phyloP scores from a whole-genome alignment of 2,113 vertebrate species.

The Bostrychus sinensis region DNA sequence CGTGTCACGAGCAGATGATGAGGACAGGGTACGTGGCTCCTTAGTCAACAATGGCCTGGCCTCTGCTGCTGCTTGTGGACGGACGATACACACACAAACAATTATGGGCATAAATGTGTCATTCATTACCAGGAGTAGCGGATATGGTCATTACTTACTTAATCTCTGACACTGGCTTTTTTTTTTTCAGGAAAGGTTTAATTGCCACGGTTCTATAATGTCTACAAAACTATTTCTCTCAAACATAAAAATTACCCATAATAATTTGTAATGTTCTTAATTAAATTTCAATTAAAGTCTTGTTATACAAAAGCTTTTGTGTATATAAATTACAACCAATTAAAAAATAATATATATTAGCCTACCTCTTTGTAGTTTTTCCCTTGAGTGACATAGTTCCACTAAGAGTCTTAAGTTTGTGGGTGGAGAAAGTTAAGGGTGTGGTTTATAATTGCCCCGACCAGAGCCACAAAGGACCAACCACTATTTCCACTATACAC shows the following conservation, averaged over 20 bases:
- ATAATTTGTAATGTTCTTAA: too few relatives aligned
- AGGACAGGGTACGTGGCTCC: slow-evolving; percentile 61
- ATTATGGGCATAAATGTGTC: not conserved
- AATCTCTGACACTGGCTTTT: too few relatives aligned
- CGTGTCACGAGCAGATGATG: slow-evolving; percentile 78
- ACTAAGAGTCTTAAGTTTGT: slow-evolving; percentile 49
- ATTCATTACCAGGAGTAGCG: not conserved
- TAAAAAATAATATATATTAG: too few relatives aligned
- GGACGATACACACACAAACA: not conserved
- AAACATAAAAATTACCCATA: too few relatives aligned
- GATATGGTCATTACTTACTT: not conserved
- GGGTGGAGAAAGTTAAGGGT: slow-evolving; percentile 37
- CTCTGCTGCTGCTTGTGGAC: slow-evolving; percentile 19
- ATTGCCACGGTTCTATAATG: too few relatives aligned
- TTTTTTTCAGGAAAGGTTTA: too few relatives aligned
- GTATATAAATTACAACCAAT: too few relatives aligned
- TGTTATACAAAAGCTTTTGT: too few relatives aligned
- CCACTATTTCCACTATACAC: slow-evolving; percentile 37
- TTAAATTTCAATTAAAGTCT: too few relatives aligned
- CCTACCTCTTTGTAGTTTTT: too few relatives aligned
- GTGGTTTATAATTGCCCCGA: slow-evolving; percentile 65
- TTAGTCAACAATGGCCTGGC: slow-evolving; percentile 58
- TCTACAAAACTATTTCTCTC: too few relatives aligned
- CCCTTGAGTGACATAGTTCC: too few relatives aligned
- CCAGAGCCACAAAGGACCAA: slow-evolving; percentile 53